Evolutionary conservation across 53 echinoderm and acorn worm genomes (phyloP), one percentile per base, ranked within the genome.

Genomic region (Crossaster papposus): DNA sequence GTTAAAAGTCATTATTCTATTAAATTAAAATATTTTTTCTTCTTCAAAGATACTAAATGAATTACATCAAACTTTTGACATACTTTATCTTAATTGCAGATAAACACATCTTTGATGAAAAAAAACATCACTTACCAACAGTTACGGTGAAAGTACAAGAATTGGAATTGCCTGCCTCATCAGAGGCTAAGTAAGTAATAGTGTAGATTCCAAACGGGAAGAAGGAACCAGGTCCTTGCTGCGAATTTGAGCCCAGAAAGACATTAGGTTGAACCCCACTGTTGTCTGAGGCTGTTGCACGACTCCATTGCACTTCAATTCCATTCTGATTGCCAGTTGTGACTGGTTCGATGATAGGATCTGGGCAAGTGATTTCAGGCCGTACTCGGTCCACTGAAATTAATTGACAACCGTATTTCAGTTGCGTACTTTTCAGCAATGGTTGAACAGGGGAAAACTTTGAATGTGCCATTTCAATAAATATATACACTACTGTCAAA

Each of bases 351-450:
- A 20, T 38, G 30, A 88, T 81, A 36, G 82, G 65, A 5, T 6
- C 30, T n/a, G 92, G 92, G 51, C 92, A 92, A 12, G 37, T 92
- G 11, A 88, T 88, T 14, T 64, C 64, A 62, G 92, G 92, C 9
- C 78, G 82, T 22, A 30, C 53, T n/a, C 23, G 30, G 50, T 92
- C 92, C n/a, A 82, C 73, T 74, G 65, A 34, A 81, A 81, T 34
- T 8, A 81, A 26, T 7, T 7, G 23, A 62, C 23, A 62, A 7
- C 44, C 44, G 5, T 44, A 44, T 7, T 44, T 44, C 9, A 44
- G 9, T 44, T 44, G 44, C 9, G 9, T 9, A 44, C 44, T 44
- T 44, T 9, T 9, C 5, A 44, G 6, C 44, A 9, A 44, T 44
- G 44, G 9, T 1, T 44, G 44, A 9, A 9, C 5, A 44, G 9